These are phyloP conservation scores for Eretmochelys imbricata DNA, from an alignment of 2,113 vertebrate species.

Conservation along the genomic window DNA sequence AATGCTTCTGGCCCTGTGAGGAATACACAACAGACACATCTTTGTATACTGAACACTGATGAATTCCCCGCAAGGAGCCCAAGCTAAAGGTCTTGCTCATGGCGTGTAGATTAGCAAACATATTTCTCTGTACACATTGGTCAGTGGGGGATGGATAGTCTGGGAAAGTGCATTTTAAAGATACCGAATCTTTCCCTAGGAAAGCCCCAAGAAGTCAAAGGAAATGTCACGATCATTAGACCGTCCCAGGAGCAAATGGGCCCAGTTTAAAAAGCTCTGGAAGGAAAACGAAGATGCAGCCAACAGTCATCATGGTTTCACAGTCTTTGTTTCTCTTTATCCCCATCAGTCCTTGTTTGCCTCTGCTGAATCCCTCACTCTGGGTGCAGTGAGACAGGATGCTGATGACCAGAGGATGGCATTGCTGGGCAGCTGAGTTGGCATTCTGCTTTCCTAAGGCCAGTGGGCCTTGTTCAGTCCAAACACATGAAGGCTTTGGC, in stretches of 20 bases:
- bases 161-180: conserved; percentile 20
- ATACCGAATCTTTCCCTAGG: neutral
- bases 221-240: neutral
- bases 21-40: rapidly evolving
- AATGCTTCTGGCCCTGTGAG: neutral
- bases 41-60: neutral
- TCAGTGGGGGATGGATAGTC: neutral
- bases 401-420: too few relatives aligned
- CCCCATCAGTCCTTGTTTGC: neutral
- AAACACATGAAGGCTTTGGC: neutral
- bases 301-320: neutral
- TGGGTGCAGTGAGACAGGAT: neutral
- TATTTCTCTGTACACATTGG: neutral
- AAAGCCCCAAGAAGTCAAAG: neutral
- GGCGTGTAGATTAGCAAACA: neutral
- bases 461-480: neutral
- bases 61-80: neutral
- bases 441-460: neutral
- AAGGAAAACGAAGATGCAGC: neutral
- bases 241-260: neutral
- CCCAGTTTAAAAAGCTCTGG: neutral
- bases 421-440: neutral
- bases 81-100: rapidly evolving
- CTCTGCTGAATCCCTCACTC: neutral
- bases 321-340: neutral